phyloP scores from a whole-genome alignment of 2,113 vertebrate genomes.

The Capreolus pygargus region DNA sequence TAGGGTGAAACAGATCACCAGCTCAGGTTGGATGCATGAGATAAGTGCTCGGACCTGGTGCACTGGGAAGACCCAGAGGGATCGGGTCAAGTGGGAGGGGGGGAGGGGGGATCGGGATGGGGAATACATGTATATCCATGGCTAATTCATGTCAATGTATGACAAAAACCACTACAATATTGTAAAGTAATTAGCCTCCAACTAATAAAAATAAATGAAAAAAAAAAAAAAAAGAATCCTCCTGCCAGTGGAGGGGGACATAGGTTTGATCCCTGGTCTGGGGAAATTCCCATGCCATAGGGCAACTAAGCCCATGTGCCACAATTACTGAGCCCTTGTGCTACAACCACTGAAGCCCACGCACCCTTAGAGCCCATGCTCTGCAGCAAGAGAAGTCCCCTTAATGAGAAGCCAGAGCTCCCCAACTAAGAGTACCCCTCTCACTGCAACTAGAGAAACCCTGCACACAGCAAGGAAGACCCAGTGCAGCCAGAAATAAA shows the following conservation, averaged over 20 bases:
- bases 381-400: neutral
- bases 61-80: no score
- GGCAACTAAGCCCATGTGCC: neutral
- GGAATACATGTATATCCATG: no score
- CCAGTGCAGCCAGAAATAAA: neutral
- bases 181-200: no score
- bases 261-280: neutral
- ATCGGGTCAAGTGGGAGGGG: no score
- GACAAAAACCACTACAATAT: no score
- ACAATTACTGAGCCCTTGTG: neutral
- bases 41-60: no score
- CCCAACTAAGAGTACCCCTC: neutral
- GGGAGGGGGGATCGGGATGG: no score
- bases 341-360: neutral
- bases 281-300: neutral
- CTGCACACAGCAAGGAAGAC: neutral
- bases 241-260: neutral
- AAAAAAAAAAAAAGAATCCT: neutral
- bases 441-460: neutral
- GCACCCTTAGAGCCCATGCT: neutral
- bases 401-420: neutral
- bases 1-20: no score
- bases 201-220: no score
- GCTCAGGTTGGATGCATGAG: no score
- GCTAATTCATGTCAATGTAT: no score